Evolutionary conservation across 2,113 vertebrate genomes (phyloP), one percentile per base, ranked within the genome.

Genomic region (Oreotrochilus melanogaster): DNA sequence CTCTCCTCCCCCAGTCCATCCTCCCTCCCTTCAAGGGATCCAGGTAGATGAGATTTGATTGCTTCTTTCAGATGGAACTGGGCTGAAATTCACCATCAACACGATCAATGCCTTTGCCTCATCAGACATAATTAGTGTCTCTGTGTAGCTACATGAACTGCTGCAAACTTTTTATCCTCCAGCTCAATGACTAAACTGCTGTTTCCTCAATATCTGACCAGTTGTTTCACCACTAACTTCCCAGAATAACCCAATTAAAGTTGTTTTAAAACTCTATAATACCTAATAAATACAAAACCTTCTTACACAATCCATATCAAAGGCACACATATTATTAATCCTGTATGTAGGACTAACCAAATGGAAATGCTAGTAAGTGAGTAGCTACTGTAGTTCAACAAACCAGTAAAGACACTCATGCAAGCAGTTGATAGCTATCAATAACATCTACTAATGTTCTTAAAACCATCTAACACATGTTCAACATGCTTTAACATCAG

Each of bases 361-460:
- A 93, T 60, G 54, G 62, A 76, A 93, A 66, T 65, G 78, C 88
- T 93, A 92, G 76, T 42, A 69, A 83, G 74, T 42, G 72, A 83
- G 74, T 71, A 81, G 56, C 83, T 87, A 79, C 83, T 76, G 51
- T 18, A 78, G 83, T 92, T 64, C 83, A 67, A 92, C 56, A 94
- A 80, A 96, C 96, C 96, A 96, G 93, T 95, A 93, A 94, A 95
- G 92, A 92, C 86, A 88, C 90, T 64, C 79, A 92, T 83, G 89
- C 79, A 70, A 92, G 88, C 88, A 83, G 90, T 94, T 96, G 93
- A 97, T 80, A 92, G 92, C 90, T 86, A 51, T 62, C 88, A 90
- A 7, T 66, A 94, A 90, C 85, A 88, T 84, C 92, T 86, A 78
- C 91, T 94, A 56, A 93, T 71, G 88, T 84, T 94, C 92, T 93